phyloP scores from a whole-genome alignment of 2,888 invertebrate genomes.

The Incurvaria masculella region DNA sequence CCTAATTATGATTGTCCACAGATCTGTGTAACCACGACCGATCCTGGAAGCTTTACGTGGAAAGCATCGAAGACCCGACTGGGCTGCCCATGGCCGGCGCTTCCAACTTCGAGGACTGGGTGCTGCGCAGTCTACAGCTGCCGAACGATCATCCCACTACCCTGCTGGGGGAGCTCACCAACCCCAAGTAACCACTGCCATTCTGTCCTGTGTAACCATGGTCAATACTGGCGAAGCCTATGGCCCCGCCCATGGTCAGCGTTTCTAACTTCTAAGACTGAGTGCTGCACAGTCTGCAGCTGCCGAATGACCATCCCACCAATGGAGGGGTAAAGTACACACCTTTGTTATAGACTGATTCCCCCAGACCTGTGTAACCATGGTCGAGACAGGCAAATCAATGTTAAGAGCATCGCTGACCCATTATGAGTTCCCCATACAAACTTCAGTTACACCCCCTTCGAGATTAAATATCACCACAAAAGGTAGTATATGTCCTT shows the following conservation, averaged over 20 bases:
- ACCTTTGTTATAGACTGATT: too few species aligned
- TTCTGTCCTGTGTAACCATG: constrained; percentile 9
- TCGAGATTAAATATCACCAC: too few species aligned
- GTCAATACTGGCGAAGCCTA: neutral
- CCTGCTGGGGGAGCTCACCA: constrained; percentile 39
- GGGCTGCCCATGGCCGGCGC: constrained; percentile 45
- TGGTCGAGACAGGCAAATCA: too few species aligned
- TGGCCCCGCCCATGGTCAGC: neutral
- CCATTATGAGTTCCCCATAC: too few species aligned
- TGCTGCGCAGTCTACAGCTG: constrained; percentile 23
- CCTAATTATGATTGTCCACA: too few species aligned
- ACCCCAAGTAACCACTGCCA: constrained; percentile 26
- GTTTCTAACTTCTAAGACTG: neutral
- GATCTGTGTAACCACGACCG: constrained; percentile 59
- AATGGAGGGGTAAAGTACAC: too few species aligned
- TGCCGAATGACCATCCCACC: too few species aligned
- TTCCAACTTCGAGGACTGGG: constrained; percentile 43
- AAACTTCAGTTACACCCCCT: too few species aligned
- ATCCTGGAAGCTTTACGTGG: constrained; percentile 56
- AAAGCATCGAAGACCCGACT: constrained; percentile 40
- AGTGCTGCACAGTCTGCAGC: too few species aligned
- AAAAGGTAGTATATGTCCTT: too few species aligned
- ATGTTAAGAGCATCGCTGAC: too few species aligned
- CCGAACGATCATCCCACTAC: constrained; percentile 16
- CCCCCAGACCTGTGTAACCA: too few species aligned